Conservation (phyloP, 2,888 invertebrate genomes). For the Cyaniris semiargus region DNA sequence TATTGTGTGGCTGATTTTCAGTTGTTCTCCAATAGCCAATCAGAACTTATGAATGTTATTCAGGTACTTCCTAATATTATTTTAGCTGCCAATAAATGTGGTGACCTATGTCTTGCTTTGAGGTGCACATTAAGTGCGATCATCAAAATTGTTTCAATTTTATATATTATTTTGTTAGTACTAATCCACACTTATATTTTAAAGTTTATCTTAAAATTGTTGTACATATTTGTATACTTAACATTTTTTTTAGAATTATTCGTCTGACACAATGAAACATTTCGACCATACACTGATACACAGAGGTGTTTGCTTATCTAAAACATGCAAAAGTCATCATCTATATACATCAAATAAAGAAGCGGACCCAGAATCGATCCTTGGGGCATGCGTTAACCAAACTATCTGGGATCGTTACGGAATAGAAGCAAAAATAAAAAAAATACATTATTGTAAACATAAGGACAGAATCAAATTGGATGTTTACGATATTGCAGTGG, state of each 20-base stretch:
- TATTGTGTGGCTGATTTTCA: slow-evolving; percentile 63
- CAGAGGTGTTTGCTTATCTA: slow-evolving; percentile 62
- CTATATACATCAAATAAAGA: slow-evolving; percentile 44
- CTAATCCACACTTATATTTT: no score
- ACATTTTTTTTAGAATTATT: slow-evolving; percentile 58
- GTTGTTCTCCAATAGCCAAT: slow-evolving; percentile 47
- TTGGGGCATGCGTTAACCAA: slow-evolving; percentile 64
- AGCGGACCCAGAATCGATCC: slow-evolving; percentile 49
- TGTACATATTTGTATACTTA: slow-evolving; percentile 24
- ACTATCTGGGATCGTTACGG: slow-evolving; percentile 56
- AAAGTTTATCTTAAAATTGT: background rate
- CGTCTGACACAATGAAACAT: slow-evolving; percentile 60
- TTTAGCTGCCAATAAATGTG: background rate
- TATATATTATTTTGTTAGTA: no score
- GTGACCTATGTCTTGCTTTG: no score
- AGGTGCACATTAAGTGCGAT: no score
- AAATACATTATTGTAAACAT: slow-evolving; percentile 59
- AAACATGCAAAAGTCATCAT: slow-evolving; percentile 50
- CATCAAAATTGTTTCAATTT: no score
- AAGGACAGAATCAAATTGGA: slow-evolving; percentile 52
- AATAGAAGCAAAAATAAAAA: slow-evolving; percentile 54
- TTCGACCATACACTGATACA: slow-evolving; percentile 69
- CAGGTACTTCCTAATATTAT: slow-evolving; percentile 46
- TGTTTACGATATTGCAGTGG: slow-evolving; percentile 54
- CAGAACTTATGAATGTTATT: slow-evolving; percentile 59